Base-by-base conservation (phyloP, 2,888 invertebrate genomes). In the Cheilosia variabilis region DNA sequence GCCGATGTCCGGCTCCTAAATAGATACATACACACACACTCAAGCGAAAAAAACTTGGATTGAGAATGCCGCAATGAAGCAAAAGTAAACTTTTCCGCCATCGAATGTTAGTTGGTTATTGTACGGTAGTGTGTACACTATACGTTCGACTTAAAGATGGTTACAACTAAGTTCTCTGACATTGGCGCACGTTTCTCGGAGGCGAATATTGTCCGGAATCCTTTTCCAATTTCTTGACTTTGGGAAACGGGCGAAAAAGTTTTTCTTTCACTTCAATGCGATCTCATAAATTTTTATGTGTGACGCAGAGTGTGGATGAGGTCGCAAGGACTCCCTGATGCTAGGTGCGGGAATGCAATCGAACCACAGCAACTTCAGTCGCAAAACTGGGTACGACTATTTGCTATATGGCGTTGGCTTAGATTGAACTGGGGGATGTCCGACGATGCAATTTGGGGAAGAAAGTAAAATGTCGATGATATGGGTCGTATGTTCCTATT, bases 261-360 rank as follows among this genome's bases (percentile, higher is more conserved):
- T 86, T 72, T 68, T 77, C 76, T 72, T 86, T 86, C 76, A 72
- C 77, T 72, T 86, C 68, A 81, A 77, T 86, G 86, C 86, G 86
- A 86, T 77, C 80, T 81, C 86, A 86, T 86, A 86, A 86, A 86
- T 86, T 86, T 81, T 77, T 86, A 86, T 86, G 62, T 81, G 81
- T 73, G 71, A 76, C 83, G 75, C 69, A 63, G 45, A 53, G 19
- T 27, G 13, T 10, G 45, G 57, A 13, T 57, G 43, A 7, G 17
- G 27, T 6, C 37, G n/a, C 52, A 41, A 66, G 53, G 10, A 45
- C 52, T 57, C 7, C 4, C 5, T 17, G 6, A 27, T 27, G 17
- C 22, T 45, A 68, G 68, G 47, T 53, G 37, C 13, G 63, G 68
- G 37, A 63, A 63, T 71, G 78, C 78, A 78, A 79, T 72, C 50